A percentile compares a stretch with the other conserved stretches of the same genome.
Evolutionary conservation across 2,888 invertebrate genomes (phyloP).

Genomic region (Eupithecia insigniata): DNA sequence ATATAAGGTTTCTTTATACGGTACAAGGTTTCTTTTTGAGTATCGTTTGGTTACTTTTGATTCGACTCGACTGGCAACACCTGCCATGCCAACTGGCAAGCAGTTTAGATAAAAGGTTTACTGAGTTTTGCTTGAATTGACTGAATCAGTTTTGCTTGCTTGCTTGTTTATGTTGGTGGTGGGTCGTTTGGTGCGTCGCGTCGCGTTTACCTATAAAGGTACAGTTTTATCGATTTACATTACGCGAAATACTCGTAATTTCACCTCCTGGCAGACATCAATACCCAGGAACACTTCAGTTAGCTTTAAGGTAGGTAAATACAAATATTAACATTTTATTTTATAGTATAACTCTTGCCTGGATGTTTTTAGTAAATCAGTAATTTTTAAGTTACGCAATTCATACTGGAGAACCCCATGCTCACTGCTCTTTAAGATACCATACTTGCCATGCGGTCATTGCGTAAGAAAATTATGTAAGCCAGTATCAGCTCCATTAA

Average conservation of each 20-base stretch:
- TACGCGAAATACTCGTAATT: neutral
- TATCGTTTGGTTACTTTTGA: no score
- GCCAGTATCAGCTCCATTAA: no score
- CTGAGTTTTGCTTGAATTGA: no score
- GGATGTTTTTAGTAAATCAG: slow-evolving; percentile 36
- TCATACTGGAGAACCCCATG: slow-evolving; percentile 14
- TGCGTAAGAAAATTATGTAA: slow-evolving; percentile 76
- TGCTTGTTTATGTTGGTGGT: neutral
- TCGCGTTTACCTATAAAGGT: neutral
- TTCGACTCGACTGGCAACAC: no score
- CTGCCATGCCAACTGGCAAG: no score
- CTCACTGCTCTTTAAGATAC: slow-evolving; percentile 20
- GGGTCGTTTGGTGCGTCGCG: neutral
- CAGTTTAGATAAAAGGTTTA: no score
- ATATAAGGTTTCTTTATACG: no score
- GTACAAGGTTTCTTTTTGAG: no score
- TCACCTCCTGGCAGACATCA: slow-evolving; percentile 16
- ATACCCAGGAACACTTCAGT: slow-evolving; percentile 15
- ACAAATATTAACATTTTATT: neutral
- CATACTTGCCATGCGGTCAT: slow-evolving; percentile 64
- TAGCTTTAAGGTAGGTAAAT: slow-evolving; percentile 32
- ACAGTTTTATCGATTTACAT: neutral
- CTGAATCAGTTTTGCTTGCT: no score
- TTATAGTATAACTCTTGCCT: neutral
- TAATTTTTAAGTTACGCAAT: slow-evolving; percentile 51